These are phyloP conservation scores for Saguinus midas DNA, from an alignment of 2,113 vertebrate genomes.

Conservation along the genomic window DNA sequence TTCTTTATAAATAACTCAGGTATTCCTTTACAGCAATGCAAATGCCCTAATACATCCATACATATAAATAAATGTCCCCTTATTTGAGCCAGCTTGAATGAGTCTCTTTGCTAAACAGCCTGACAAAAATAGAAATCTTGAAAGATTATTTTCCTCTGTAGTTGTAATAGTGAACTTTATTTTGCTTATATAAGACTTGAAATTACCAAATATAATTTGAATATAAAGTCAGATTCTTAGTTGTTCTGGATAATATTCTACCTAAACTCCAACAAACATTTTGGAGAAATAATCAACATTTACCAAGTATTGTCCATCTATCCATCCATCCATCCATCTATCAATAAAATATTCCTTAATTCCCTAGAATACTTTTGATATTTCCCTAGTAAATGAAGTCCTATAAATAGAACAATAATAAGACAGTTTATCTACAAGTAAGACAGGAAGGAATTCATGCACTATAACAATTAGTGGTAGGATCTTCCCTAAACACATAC, in stretches of 20 bases:
- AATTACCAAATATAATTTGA: conserved; percentile 8
- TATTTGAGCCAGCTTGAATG: not conserved
- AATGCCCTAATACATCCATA: not conserved
- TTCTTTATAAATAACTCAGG: no score
- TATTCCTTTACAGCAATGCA: no score
- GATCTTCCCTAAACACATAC: not conserved
- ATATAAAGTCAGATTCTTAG: not conserved
- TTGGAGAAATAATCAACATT: not conserved
- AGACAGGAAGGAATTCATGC: not conserved
- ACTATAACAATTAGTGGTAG: not conserved
- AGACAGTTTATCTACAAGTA: not conserved
- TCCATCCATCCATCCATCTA: not conserved
- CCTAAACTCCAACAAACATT: conserved; percentile 17
- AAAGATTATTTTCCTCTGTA: not conserved
- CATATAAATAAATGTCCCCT: not conserved
- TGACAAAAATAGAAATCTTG: not conserved
- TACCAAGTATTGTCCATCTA: not conserved
- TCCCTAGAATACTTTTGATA: not conserved
- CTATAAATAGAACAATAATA: not conserved
- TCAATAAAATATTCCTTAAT: conserved; percentile 40
- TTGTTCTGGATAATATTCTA: not conserved
- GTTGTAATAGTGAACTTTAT: not conserved
- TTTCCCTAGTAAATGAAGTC: not conserved
- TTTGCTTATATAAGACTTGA: not conserved
- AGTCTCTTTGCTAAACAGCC: not conserved